These are phyloP conservation scores for Andricus grossulariae DNA, from an alignment of 1,140 invertebrate species.

Conservation along the genomic window DNA sequence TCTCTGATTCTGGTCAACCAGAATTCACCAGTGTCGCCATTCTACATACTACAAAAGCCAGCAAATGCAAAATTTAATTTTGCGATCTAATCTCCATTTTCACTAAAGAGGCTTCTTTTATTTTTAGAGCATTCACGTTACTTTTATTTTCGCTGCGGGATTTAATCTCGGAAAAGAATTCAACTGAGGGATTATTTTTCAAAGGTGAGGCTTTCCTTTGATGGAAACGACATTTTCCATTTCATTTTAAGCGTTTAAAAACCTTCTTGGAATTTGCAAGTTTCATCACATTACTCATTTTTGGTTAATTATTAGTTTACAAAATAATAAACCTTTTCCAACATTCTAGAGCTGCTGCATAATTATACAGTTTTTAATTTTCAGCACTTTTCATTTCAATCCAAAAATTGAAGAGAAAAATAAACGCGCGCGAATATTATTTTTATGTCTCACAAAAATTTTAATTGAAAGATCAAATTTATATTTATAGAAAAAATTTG, in stretches of 20 bases:
- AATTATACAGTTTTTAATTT: no score
- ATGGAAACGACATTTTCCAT: constrained; percentile 1
- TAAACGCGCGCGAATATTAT: no score
- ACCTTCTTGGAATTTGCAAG: no score
- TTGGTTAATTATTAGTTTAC: no score
- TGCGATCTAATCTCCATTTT: constrained; percentile 5
- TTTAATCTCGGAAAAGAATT: constrained; percentile 18
- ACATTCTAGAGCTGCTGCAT: no score
- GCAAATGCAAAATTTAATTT: constrained; percentile 17
- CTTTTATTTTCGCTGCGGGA: constrained; percentile 15
- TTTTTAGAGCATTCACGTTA: constrained; percentile 15
- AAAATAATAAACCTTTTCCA: no score
- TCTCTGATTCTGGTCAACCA: constrained; percentile 1
- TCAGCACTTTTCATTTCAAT: no score
- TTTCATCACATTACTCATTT: no score
- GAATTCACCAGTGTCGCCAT: constrained; percentile 18
- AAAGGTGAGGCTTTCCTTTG: constrained; percentile 9
- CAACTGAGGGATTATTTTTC: constrained; percentile 2
- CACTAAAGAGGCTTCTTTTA: neutral
- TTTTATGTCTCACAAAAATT: no score
- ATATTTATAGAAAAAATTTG: no score
- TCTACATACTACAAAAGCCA: constrained; percentile 9
- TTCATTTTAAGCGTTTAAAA: neutral
- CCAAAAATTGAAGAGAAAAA: no score
- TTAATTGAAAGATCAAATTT: no score